Evolutionary conservation across 2,113 vertebrate species (phyloP), one percentile per base, ranked within the genome.

Genomic region (Pampusana beccarii): DNA sequence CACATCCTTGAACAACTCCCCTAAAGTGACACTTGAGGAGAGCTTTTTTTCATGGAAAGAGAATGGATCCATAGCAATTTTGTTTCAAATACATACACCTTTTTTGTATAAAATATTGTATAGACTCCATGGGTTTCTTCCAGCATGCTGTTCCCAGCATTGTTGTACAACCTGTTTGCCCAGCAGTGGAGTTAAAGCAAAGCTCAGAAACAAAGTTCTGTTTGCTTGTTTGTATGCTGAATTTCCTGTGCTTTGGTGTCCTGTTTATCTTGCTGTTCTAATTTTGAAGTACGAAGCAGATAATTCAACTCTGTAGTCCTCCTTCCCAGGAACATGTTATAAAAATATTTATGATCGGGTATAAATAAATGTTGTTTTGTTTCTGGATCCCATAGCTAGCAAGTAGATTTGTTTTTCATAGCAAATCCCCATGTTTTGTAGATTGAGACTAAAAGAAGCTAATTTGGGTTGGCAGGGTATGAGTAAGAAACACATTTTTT

Each of bases 231-330:
- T 83, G 17, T 15, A 5, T n/a, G 33, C 12, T 94, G 74, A 54
- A 85, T 88, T 94, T 92, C 92, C 74, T 79, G 69, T 72, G 31
- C 36, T 81, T 88, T 86, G 70, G 42, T 81, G 48, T 36, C 24
- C 58, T 94, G 85, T 93, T 96, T 90, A 42, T 88, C 23, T 54
- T 82, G 65, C 70, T 19, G 17, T 60, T 72, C 74, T 90, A 75
- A 94, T 82, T 90, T 36, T 26, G 44, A 70, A 80, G 15, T 8
- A 71, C 8, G 48, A 67, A 61, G 44, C 15, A 87, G 61, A 90
- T 72, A 67, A 64, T 28, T 48, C 24, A 67, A 0, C 33, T 72
- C 78, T 10, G 16, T 3, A 75, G 29, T 16, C 16, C 64, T 84
- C 53, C 65, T 92, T 94, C 88, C 90, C 85, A 82, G n/a, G 74